These are phyloP conservation scores for Desmophyllum pertusum DNA, from an alignment of 92 coral and sea anemone genomes.

Conservation along the genomic window DNA sequence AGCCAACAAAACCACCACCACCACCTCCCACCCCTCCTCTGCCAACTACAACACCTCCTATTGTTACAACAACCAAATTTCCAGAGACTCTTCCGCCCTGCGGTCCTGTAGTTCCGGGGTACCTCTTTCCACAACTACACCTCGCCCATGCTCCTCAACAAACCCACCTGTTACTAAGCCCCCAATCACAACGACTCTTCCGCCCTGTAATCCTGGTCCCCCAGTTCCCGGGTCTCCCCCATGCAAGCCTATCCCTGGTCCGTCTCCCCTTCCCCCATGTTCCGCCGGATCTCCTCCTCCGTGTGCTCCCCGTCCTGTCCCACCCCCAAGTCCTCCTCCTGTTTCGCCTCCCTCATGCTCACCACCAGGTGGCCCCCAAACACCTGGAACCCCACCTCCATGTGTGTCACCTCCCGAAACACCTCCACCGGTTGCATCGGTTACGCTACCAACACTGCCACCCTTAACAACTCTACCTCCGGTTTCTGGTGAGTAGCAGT, in stretches of 20 bases:
- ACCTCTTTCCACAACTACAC: neutral
- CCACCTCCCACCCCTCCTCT: conserved; percentile 21
- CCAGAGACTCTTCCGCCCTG: conserved; percentile 6
- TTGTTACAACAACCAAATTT: neutral
- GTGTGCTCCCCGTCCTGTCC: neutral
- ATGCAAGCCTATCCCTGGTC: neutral
- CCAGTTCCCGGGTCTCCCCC: neutral
- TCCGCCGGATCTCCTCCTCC: neutral
- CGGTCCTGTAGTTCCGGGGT: conserved; percentile 3
- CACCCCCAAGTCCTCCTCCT: neutral
- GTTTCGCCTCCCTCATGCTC: neutral
- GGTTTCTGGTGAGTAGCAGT: neutral
- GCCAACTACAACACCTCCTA: neutral
- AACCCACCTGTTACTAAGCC: neutral
- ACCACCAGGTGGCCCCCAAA: neutral
- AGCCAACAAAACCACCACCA: conserved; percentile 36
- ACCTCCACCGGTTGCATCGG: neutral
- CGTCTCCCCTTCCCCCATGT: conserved; percentile 10
- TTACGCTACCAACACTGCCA: conserved; percentile 3
- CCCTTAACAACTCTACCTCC: neutral
- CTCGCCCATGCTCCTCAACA: conserved; percentile 14
- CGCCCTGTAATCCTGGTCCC: conserved; percentile 40
- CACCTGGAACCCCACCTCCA: conserved; percentile 9
- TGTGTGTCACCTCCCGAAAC: neutral
- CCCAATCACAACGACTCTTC: neutral